phyloP scores from a whole-genome alignment of 2,888 invertebrate genomes.

The Dryadula phaetusa region DNA sequence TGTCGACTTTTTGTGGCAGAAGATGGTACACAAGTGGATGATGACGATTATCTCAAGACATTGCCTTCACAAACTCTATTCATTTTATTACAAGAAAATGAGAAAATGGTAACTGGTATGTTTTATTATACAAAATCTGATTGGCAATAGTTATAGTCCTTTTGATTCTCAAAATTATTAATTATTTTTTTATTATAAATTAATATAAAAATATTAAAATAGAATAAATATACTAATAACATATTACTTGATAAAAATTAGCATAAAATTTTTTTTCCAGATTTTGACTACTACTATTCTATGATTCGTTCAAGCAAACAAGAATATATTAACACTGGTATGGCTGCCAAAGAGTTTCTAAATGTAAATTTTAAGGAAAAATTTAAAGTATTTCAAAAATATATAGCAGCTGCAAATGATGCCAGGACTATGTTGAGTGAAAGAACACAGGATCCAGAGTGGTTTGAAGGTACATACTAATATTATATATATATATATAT shows the following conservation, averaged over 20 bases:
- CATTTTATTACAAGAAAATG: conserved; percentile 81
- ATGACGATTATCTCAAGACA: conserved; percentile 90
- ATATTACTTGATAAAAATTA: no score
- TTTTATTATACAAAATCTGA: conserved; percentile 41
- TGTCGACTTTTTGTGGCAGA: conserved; percentile 84
- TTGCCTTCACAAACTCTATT: conserved; percentile 90
- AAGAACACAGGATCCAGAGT: conserved; percentile 88
- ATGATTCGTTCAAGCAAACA: conserved; percentile 87
- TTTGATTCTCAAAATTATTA: no score
- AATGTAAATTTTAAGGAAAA: conserved; percentile 85
- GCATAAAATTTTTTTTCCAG: conserved; percentile 66
- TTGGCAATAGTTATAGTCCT: no score
- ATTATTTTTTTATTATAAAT: no score
- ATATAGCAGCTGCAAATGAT: conserved; percentile 76
- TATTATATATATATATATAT: no score
- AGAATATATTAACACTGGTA: conserved; percentile 88
- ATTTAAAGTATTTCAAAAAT: conserved; percentile 74
- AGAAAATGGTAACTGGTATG: conserved; percentile 85
- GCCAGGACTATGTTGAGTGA: conserved; percentile 85
- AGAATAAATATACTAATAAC: no score
- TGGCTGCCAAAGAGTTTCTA: conserved; percentile 89
- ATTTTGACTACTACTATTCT: conserved; percentile 89
- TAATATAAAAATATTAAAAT: no score
- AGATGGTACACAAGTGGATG: conserved; percentile 89
- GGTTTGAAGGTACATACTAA: conserved; percentile 88